Base-by-base conservation (phyloP, 2,113 vertebrate genomes). In the Coreoperca whiteheadi region DNA sequence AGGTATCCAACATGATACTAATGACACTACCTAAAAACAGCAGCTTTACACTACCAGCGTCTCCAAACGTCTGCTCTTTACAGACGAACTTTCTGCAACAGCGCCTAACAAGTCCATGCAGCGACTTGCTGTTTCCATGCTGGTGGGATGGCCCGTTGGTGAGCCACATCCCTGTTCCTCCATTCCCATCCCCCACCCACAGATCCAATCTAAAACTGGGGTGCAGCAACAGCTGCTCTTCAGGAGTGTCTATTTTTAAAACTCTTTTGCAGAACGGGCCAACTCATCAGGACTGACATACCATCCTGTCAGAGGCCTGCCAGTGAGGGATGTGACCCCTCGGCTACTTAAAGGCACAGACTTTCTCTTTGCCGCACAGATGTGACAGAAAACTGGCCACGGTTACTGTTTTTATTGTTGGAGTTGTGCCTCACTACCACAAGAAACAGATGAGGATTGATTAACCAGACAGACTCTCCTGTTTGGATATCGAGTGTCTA, bases 241-340 rank as follows among this genome's bases (percentile, higher is more conserved):
- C 86, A 87, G 83, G 79, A 90, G 72, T 2, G 59, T 92, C 94
- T 96, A 95, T 95, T 95, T 96, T 94, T 95, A 95, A 94, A 94
- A 37, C 91, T 69, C 89, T 91, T 88, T 84, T 89, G 93, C 90
- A 82, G 91, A 94, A 88, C 60, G 37, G 90, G 88, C 88, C 88
- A 89, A 90, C 84, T 94, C 89, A 94, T 91, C 86, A 93, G 83
- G 60, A 57, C 81, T 41, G 69, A 87, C 91, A 94, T 93, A 87
- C 91, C 91, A 78, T 67, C 76, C 87, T 77, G 82, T 93, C 92
- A 92, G 73, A 79, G 66, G 46, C 53, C 71, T 43, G 77, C 76
- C 84, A 81, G 64, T n/a, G 57, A 77, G 71, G 65, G 72, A 77
- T 69, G 54, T 43, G 57, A 90, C 85, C 77, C 79, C 61, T 48